These are phyloP conservation scores for Oxyteleia sp. DNA, from an alignment of 2,888 invertebrate genomes.

Conservation along the genomic window DNA sequence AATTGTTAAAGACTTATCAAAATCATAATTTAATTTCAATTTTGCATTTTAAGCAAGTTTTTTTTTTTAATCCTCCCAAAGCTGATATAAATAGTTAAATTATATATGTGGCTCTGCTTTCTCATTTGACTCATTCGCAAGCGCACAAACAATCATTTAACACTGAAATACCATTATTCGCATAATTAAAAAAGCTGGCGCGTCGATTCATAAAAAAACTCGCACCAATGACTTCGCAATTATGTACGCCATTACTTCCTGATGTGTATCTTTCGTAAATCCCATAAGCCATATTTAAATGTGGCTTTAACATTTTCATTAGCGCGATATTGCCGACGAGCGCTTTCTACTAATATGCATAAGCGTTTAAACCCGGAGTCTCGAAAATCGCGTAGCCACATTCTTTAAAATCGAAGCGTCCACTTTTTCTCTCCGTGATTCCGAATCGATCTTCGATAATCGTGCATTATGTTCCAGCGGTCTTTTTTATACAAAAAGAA, in stretches of 20 bases:
- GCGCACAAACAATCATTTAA: too few relatives aligned
- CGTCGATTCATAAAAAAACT: conserved; percentile 26
- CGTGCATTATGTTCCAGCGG: neutral
- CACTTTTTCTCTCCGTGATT: neutral
- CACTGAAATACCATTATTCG: neutral
- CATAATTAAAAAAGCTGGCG: neutral
- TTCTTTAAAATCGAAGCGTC: neutral
- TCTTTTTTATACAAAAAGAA: neutral
- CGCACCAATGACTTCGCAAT: conserved; percentile 12
- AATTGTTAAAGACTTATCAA: too few relatives aligned
- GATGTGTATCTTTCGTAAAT: conserved; percentile 43
- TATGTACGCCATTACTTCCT: conserved; percentile 27
- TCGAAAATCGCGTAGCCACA: neutral
- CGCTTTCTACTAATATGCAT: conserved; percentile 68
- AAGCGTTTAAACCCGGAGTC: conserved; percentile 35
- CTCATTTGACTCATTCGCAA: too few relatives aligned
- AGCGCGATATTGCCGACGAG: conserved; percentile 9
- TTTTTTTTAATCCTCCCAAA: too few relatives aligned
- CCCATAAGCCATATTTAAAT: conserved; percentile 7
- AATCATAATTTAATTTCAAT: too few relatives aligned
- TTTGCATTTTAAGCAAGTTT: too few relatives aligned
- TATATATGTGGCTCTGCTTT: too few relatives aligned
- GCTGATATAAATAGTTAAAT: too few relatives aligned
- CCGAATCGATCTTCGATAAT: neutral
- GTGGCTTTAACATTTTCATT: conserved; percentile 27